Evolutionary conservation across 1,140 invertebrate species (phyloP).

Genomic region (Chrysopa pallens): DNA sequence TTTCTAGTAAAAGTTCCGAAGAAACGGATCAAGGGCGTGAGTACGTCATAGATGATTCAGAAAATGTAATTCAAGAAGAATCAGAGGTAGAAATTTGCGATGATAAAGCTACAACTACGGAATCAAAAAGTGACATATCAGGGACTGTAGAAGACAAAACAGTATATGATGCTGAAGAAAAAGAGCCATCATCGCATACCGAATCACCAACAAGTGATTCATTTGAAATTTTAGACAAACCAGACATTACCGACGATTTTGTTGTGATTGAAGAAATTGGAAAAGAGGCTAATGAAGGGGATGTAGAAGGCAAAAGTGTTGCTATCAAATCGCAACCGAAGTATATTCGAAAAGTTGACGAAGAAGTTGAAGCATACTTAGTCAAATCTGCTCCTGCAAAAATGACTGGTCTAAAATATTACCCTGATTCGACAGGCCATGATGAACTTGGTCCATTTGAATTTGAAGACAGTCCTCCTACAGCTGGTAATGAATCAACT

Average conservation of each 20-base stretch:
- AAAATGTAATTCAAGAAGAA: constrained; percentile 32
- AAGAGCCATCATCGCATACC: constrained; percentile 28
- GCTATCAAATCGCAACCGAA: constrained; percentile 33
- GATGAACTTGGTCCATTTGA: constrained; percentile 52
- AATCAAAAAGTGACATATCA: constrained; percentile 30
- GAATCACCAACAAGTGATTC: constrained; percentile 75
- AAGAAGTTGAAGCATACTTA: constrained; percentile 56
- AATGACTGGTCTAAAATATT: constrained; percentile 30
- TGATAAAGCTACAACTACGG: constrained; percentile 20
- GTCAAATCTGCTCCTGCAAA: constrained; percentile 38
- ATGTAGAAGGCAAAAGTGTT: constrained; percentile 62
- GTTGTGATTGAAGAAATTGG: constrained; percentile 73
- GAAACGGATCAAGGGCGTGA: constrained; percentile 41
- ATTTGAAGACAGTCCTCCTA: constrained; percentile 53
- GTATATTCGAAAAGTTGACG: constrained; percentile 41
- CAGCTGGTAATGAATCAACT: constrained; percentile 19
- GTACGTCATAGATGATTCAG: constrained; percentile 36
- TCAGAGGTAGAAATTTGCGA: constrained; percentile 25
- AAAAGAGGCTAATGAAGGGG: constrained; percentile 61
- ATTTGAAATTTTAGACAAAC: constrained; percentile 74
- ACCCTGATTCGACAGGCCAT: constrained; percentile 25
- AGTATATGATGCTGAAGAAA: constrained; percentile 22
- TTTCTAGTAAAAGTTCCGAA: constrained; percentile 39
- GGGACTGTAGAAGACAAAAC: constrained; percentile 31
- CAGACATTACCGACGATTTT: constrained; percentile 69